These are phyloP conservation scores for Chrysemys picta DNA, from an alignment of 2,113 vertebrate species.

Conservation along the genomic window DNA sequence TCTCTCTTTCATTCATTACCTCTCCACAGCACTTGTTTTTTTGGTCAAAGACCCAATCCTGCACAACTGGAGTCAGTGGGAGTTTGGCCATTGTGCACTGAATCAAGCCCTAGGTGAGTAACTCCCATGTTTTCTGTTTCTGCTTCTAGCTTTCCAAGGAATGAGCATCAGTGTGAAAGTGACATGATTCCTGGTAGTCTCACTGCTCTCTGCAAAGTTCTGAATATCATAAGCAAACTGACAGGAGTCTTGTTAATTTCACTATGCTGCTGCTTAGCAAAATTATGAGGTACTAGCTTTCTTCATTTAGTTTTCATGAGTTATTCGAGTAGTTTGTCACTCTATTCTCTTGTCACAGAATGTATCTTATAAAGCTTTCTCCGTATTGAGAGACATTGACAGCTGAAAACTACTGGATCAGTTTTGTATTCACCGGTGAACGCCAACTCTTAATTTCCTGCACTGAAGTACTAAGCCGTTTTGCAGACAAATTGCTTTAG, in stretches of 20 bases:
- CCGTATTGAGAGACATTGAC: background rate
- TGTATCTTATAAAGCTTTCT: background rate
- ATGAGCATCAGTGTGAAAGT: background rate
- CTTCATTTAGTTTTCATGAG: background rate
- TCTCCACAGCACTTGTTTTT: background rate
- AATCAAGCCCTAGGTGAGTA: background rate
- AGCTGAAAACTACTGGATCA: background rate
- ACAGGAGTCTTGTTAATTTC: background rate
- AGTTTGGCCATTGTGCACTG: background rate
- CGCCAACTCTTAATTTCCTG: background rate
- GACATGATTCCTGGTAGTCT: background rate
- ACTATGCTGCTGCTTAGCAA: background rate
- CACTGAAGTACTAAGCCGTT: slow-evolving; percentile 2
- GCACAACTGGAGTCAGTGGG: background rate
- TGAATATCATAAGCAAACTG: background rate
- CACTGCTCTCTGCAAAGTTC: background rate
- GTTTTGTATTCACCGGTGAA: background rate
- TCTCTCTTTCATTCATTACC: background rate
- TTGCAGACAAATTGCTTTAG: background rate
- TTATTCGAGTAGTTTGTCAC: background rate
- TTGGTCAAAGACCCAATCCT: background rate
- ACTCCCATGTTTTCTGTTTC: background rate
- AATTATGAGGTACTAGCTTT: background rate
- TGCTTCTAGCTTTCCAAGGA: background rate
- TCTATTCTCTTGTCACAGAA: background rate